Conservation (phyloP, 2,113 vertebrate species). For the Naja naja region DNA sequence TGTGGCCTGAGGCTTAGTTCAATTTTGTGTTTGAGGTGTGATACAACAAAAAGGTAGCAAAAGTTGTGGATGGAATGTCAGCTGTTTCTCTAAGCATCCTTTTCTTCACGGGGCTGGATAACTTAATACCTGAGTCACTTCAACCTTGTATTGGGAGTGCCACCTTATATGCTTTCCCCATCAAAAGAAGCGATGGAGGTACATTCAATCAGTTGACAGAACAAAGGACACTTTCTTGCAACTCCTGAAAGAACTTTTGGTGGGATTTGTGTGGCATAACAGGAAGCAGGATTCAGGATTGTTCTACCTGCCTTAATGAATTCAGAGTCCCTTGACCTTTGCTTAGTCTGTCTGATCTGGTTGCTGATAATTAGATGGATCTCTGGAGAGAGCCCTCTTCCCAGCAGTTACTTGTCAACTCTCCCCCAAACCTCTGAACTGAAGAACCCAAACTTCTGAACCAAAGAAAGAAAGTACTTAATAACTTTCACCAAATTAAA, state of each 20-base stretch:
- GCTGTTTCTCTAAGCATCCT: conserved; percentile 62
- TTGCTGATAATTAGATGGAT: conserved; percentile 42
- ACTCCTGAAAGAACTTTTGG: conserved; percentile 65
- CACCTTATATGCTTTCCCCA: conserved; percentile 49
- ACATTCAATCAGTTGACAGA: conserved; percentile 54
- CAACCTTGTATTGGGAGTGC: conserved; percentile 54
- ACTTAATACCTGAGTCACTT: conserved; percentile 59
- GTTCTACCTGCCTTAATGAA: conserved; percentile 47
- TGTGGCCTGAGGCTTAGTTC: conserved; percentile 44
- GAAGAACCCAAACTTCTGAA: neutral
- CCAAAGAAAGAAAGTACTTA: conserved; percentile 3
- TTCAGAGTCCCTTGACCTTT: conserved; percentile 3
- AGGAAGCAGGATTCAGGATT: conserved; percentile 47
- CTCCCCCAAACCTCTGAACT: neutral
- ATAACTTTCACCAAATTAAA: conserved; percentile 21
- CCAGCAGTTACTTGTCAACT: conserved; percentile 19
- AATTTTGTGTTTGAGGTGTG: conserved; percentile 59
- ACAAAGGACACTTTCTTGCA: conserved; percentile 70
- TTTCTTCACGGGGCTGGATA: conserved; percentile 62
- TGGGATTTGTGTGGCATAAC: conserved; percentile 57
- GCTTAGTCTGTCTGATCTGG: neutral
- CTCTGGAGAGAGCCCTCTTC: conserved; percentile 1
- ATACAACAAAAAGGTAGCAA: conserved; percentile 62
- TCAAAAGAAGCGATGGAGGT: conserved; percentile 59
- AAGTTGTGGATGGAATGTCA: conserved; percentile 64